Conservation (phyloP, 2,113 vertebrate genomes). For the Daphoenositta chrysoptera region DNA sequence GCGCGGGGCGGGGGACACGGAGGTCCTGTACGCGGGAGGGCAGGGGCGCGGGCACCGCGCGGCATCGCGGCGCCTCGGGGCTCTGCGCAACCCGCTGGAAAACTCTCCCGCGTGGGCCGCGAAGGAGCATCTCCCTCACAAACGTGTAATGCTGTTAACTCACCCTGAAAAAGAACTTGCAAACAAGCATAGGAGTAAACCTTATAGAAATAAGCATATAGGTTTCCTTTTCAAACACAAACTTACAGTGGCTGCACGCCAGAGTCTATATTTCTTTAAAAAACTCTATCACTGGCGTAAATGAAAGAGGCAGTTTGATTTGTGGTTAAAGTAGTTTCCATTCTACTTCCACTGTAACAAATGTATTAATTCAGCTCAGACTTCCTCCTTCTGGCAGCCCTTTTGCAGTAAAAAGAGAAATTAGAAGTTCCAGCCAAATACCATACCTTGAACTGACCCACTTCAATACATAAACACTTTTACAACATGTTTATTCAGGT, state of each 20-base stretch:
- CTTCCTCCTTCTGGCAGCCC: conserved; percentile 82
- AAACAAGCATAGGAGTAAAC: conserved; percentile 71
- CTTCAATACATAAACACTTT: conserved; percentile 88
- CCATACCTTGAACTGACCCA: conserved; percentile 87
- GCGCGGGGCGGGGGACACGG: conserved; percentile 57
- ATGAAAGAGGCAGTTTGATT: conserved; percentile 85
- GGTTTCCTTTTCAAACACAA: conserved; percentile 76
- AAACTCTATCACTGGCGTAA: conserved; percentile 81
- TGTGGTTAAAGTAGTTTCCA: conserved; percentile 82
- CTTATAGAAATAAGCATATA: conserved; percentile 76
- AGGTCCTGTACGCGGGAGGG: conserved; percentile 54
- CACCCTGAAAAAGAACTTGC: conserved; percentile 50
- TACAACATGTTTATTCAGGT: conserved; percentile 89
- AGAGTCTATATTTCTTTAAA: conserved; percentile 81
- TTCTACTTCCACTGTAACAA: conserved; percentile 85
- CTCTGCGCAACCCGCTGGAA: not conserved
- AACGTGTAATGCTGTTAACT: not conserved
- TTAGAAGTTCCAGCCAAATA: conserved; percentile 84
- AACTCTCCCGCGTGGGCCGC: not conserved
- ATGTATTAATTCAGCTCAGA: conserved; percentile 88
- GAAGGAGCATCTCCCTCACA: conserved; percentile 49
- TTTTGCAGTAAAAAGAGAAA: conserved; percentile 83
- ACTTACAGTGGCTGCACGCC: conserved; percentile 72
- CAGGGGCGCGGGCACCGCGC: not conserved
- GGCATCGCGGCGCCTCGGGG: not conserved